Evolutionary conservation across 2,888 invertebrate species (phyloP), one percentile per base, ranked within the genome.

Genomic region (Caenorhabditis drosophilae): DNA sequence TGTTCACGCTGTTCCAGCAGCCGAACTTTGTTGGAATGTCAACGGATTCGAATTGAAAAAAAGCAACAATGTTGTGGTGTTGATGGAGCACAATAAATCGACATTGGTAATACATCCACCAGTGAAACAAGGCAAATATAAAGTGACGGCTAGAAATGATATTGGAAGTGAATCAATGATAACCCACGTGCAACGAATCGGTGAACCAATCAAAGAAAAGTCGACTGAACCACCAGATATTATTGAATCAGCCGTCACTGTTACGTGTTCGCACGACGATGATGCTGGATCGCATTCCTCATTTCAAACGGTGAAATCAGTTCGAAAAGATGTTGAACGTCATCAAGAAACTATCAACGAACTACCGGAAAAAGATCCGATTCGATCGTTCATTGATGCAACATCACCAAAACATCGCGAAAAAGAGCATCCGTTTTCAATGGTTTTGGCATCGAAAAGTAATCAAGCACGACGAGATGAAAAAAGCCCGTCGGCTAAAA

Each of bases 11-110:
- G 57, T 73, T 25, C 83, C 83, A 25, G 71, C 78, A 26, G 80
- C 83, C 6, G 78, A 80, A 20, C 72, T 87, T 63, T 83, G 81
- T 16, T 86, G 86, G 86, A 84, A 83, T 67, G 83, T 86, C 20
- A 85, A 86, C 55, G 85, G 86, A 15, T 82, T 85, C 67, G 85
- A 85, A 74, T 48, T 79, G 42, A 66, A 70, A 20, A 59, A 67
- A n/a, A 58, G 57, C 1, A 62, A 69, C 40, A 73, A 69, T 49
- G 58, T 71, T 11, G 63, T 68, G 12, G 45, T 78, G 12, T 62
- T 75, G 35, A 72, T 75, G 49, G 76, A 76, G 52, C 76, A 75
- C 42, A 79, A 80, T 53, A 56, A 73, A 41, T 80, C 79, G 7
- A 80, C 77, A 20, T 61, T 81, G 7, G 70, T 79, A 7, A 58